Percentiles rank a stretch among this genome's conserved stretches.
Evolutionary conservation across 2,888 invertebrate species (phyloP).

Genomic region (Opisthograptis luteolata): DNA sequence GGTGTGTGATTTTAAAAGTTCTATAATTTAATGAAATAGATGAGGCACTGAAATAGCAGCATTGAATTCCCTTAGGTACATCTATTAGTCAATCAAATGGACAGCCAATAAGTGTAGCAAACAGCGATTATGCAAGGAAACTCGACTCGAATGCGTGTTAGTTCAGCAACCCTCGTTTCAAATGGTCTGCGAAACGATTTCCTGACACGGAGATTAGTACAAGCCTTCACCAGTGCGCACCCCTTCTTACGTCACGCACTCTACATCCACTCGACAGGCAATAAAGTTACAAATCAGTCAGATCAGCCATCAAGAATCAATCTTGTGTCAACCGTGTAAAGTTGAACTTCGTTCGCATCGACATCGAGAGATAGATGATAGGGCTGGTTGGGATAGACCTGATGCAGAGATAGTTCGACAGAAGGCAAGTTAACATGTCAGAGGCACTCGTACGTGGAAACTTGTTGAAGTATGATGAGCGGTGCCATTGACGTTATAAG

Average conservation of each 20-base stretch:
- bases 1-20: too few species aligned
- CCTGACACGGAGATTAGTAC: constrained; percentile 85
- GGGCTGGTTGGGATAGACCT: constrained; percentile 50
- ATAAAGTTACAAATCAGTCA: constrained; percentile 64
- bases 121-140: constrained; percentile 75
- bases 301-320: constrained; percentile 52
- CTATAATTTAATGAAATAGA: neutral
- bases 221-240: constrained; percentile 80
- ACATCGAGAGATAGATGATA: constrained; percentile 35
- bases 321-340: constrained; percentile 54
- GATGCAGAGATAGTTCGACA: constrained; percentile 78
- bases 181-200: constrained; percentile 84
- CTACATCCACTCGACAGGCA: constrained; percentile 52
- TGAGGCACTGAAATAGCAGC: constrained; percentile 3
- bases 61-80: constrained; percentile 25
- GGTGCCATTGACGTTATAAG: constrained; percentile 51
- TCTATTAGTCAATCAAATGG: constrained; percentile 53
- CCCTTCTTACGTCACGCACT: constrained; percentile 84
- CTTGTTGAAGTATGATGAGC: constrained; percentile 68
- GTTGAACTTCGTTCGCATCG: constrained; percentile 51
- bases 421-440: constrained; percentile 83
- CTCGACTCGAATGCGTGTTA: constrained; percentile 78
- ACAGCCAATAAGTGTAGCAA: constrained; percentile 65
- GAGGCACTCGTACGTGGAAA: constrained; percentile 63
- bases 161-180: constrained; percentile 75